phyloP scores from a whole-genome alignment of 2,113 vertebrate genomes.

The Cyprinodon variegatus region DNA sequence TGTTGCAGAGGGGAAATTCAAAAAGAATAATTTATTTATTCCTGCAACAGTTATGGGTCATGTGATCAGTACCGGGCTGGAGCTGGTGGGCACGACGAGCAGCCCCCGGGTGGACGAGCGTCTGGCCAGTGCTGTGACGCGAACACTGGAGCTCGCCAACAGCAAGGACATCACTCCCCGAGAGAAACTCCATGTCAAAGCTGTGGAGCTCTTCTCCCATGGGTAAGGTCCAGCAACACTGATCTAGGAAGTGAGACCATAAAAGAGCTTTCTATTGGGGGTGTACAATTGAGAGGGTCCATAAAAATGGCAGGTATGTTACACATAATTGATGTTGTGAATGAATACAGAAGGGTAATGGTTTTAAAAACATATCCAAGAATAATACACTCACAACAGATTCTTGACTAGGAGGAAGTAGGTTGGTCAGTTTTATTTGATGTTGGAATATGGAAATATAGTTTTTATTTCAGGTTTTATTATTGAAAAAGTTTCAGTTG shows the following conservation, averaged over 20 bases:
- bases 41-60: conserved; percentile 88
- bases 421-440: too few species aligned
- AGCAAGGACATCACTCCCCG: conserved; percentile 82
- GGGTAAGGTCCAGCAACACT: conserved; percentile 80
- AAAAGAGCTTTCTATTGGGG: background rate
- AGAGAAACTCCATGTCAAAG: conserved; percentile 87
- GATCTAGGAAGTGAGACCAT: background rate
- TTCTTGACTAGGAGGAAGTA: too few species aligned
- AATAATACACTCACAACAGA: too few species aligned
- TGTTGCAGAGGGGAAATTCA: background rate
- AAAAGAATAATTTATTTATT: conserved; percentile 5
- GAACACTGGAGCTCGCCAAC: conserved; percentile 78
- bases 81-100: conserved; percentile 82
- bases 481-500: too few species aligned
- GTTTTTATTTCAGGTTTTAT: too few species aligned
- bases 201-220: conserved; percentile 84
- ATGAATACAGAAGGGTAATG: too few species aligned
- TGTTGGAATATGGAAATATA: too few species aligned
- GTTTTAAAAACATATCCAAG: too few species aligned
- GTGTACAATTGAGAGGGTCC: too few species aligned
- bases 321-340: too few species aligned
- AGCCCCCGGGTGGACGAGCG: conserved; percentile 79
- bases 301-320: too few species aligned
- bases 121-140: conserved; percentile 80
- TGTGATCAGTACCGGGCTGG: conserved; percentile 85